Percentiles rank a stretch among this genome's conserved stretches.
Evolutionary conservation across 2,113 vertebrate genomes (phyloP).

Genomic region (Microtus pennsylvanicus): DNA sequence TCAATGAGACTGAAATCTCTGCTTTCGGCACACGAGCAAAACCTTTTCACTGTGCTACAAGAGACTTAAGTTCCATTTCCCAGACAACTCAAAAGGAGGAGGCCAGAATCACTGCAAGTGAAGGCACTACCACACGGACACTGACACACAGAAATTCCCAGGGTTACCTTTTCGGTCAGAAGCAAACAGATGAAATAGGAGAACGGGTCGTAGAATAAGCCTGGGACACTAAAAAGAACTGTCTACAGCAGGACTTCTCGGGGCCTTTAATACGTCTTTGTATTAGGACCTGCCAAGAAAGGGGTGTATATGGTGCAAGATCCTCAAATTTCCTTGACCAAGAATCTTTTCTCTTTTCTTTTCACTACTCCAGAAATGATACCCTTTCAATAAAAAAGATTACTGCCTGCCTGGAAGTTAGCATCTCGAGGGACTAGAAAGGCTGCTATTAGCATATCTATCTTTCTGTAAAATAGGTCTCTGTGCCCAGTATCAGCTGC

Average conservation of each 20-base stretch:
- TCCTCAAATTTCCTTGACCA: slow-evolving; percentile 26
- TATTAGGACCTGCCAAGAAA: background rate
- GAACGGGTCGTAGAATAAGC: background rate
- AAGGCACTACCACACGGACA: background rate
- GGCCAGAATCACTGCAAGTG: background rate
- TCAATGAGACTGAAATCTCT: background rate
- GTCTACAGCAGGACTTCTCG: background rate
- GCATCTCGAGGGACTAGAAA: background rate
- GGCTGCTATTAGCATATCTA: background rate
- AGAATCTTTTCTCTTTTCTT: background rate
- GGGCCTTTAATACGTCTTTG: background rate
- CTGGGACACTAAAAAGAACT: background rate
- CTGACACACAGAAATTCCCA: background rate
- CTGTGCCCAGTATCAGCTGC: background rate
- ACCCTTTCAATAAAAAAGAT: background rate
- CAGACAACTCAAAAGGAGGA: background rate
- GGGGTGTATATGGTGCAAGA: background rate
- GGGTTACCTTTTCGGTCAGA: background rate
- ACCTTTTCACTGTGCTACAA: background rate
- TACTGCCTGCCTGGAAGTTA: slow-evolving; percentile 4
- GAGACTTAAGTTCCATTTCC: background rate
- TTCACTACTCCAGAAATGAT: background rate
- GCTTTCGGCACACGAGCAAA: background rate
- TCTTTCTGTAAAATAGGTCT: slow-evolving; percentile 30
- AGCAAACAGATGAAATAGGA: background rate